Evolutionary conservation across 2,888 invertebrate genomes (phyloP).

Genomic region (Gasteruption jaculator): DNA sequence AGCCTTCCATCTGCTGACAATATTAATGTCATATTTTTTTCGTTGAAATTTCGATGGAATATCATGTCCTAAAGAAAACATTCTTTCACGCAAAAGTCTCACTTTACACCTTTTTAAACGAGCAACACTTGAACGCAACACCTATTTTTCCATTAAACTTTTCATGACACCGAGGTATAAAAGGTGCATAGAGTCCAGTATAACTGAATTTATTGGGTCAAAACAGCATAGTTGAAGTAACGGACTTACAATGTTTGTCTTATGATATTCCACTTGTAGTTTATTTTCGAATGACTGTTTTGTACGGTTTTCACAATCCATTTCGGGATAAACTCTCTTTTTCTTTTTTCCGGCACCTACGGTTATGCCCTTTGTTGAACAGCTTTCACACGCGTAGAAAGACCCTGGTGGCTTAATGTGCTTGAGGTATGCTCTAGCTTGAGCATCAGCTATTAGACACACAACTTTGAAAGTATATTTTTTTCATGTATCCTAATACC

Average conservation of each 20-base stretch:
- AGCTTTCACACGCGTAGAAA: constrained; percentile 13
- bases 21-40: constrained; percentile 9
- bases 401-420: constrained; percentile 4
- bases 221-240: too few species aligned
- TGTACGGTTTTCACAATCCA: constrained; percentile 7
- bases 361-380: constrained; percentile 5
- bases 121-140: neutral
- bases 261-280: too few species aligned
- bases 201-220: neutral
- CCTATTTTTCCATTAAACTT: too few species aligned
- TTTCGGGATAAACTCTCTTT: constrained; percentile 12
- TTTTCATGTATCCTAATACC: constrained; percentile 5
- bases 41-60: constrained; percentile 15
- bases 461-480: constrained; percentile 9
- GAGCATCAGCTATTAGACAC: constrained; percentile 10
- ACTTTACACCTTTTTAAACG: neutral
- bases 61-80: constrained; percentile 1
- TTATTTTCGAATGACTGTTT: too few species aligned
- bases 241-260: neutral
- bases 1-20: constrained; percentile 14
- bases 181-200: constrained; percentile 6
- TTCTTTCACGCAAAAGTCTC: neutral
- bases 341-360: neutral
- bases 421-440: constrained; percentile 11
- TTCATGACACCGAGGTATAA: constrained; percentile 1